phyloP scores from a whole-genome alignment of 2,113 vertebrate genomes.

The Notothenia rossii region DNA sequence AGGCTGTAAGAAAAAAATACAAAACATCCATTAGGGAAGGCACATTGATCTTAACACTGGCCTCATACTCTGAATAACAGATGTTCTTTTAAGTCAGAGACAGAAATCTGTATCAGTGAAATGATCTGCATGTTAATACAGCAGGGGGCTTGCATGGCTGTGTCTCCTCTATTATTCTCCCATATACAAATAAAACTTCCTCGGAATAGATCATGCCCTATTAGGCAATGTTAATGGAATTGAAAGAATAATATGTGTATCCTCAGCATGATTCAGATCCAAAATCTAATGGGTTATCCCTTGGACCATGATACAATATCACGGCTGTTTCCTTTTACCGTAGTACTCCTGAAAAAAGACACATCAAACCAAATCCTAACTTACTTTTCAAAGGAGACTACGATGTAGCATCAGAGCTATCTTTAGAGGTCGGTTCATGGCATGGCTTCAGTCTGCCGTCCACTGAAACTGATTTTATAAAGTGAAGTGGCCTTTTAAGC shows the following conservation, averaged over 20 bases:
- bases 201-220: no score
- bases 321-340: no score
- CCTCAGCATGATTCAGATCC: no score
- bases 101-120: constrained; percentile 10
- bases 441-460: constrained; percentile 9
- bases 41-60: constrained; percentile 48
- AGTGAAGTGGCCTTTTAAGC: constrained; percentile 35
- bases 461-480: constrained; percentile 18
- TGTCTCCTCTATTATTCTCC: background rate
- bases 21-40: constrained; percentile 18
- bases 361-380: no score
- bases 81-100: constrained; percentile 26
- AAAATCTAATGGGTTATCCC: no score
- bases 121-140: constrained; percentile 3
- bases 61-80: constrained; percentile 34
- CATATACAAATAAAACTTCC: constrained; percentile 18
- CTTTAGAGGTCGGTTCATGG: constrained; percentile 1
- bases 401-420: constrained; percentile 9
- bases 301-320: no score
- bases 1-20: constrained; percentile 30
- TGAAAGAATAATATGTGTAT: no score
- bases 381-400: no score
- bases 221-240: no score
- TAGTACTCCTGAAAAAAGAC: no score
- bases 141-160: constrained; percentile 3